These are phyloP conservation scores for Drosophila flavopinicola DNA, from an alignment of 2,888 invertebrate genomes.

Conservation along the genomic window DNA sequence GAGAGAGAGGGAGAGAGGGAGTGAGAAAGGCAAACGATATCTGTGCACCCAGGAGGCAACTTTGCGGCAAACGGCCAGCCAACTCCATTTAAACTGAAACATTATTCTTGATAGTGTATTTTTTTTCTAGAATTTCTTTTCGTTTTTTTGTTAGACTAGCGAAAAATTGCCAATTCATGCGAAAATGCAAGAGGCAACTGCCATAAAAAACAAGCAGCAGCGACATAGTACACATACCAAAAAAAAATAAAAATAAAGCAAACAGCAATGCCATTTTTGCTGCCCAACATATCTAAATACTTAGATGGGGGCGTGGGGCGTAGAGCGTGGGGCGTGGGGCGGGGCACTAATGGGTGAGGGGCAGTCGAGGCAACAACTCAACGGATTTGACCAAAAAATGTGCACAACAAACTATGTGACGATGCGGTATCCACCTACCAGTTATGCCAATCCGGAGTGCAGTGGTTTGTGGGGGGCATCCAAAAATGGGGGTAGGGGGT, in stretches of 20 bases:
- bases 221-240: background rate
- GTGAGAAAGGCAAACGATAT: constrained; percentile 20
- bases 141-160: constrained; percentile 11
- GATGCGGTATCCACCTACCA: constrained; percentile 30
- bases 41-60: constrained; percentile 56
- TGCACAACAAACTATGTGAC: constrained; percentile 62
- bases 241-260: constrained; percentile 13
- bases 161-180: constrained; percentile 69
- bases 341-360: background rate
- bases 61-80: constrained; percentile 23
- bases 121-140: background rate
- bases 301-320: constrained; percentile 22
- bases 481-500: background rate
- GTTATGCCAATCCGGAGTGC: background rate
- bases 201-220: background rate
- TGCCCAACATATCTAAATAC: constrained; percentile 61
- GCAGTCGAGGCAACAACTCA: constrained; percentile 31
- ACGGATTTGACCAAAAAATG: constrained; percentile 47
- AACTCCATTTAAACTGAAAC: constrained; percentile 52
- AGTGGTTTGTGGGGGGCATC: background rate
- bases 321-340: no score
- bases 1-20: background rate
- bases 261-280: constrained; percentile 42
- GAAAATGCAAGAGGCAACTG: constrained; percentile 46
- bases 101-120: constrained; percentile 43